Percentiles rank a stretch among this genome's conserved stretches.
These are phyloP conservation scores for Enteromius paludinosus DNA, from an alignment of 2,797 vertebrate genomes.

Conservation along the genomic window DNA sequence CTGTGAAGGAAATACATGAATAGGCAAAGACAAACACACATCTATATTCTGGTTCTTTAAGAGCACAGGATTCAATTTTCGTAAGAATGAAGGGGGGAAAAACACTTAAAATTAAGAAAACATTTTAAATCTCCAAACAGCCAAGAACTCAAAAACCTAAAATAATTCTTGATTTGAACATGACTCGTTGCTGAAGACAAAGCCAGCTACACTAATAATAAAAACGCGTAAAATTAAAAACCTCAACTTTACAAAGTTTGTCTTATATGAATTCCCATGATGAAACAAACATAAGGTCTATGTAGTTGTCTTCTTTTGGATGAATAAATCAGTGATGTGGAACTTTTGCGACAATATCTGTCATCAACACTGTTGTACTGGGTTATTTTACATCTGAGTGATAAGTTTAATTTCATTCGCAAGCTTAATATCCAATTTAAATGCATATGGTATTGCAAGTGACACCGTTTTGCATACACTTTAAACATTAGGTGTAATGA, in stretches of 20 bases:
- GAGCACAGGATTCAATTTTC: background rate
- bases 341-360: conserved; percentile 39
- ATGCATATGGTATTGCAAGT: conserved; percentile 52
- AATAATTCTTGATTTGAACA: background rate
- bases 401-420: conserved; percentile 47
- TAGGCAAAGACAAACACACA: background rate
- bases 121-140: background rate
- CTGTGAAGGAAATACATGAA: background rate
- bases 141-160: background rate
- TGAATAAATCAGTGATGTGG: conserved; percentile 47
- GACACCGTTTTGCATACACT: conserved; percentile 46
- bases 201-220: background rate
- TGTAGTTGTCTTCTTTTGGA: conserved; percentile 38
- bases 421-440: conserved; percentile 61
- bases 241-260: background rate
- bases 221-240: background rate
- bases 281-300: conserved; percentile 2
- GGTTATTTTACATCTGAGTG: conserved; percentile 58
- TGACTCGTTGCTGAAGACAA: background rate
- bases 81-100: background rate
- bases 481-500: conserved; percentile 53
- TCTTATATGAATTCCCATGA: background rate
- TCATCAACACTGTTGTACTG: conserved; percentile 37
- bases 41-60: background rate
- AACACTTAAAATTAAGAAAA: background rate